A percentile compares a stretch with the other conserved stretches of the same genome.
Evolutionary conservation across 2,888 invertebrate genomes (phyloP).

Genomic region (Andrena dorsata): DNA sequence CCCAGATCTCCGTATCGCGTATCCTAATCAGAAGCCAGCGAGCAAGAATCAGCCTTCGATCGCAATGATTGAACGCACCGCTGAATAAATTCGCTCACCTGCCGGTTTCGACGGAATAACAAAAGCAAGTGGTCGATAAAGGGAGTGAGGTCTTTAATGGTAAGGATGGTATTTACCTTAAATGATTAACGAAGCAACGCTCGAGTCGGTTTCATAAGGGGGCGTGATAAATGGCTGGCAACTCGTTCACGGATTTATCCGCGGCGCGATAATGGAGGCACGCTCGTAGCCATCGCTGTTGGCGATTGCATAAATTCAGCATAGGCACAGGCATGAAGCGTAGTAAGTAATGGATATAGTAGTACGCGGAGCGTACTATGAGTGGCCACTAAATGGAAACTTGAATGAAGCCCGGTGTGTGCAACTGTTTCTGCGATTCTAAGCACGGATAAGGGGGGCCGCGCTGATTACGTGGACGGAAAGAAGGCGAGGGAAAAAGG

Average conservation of each 20-base stretch:
- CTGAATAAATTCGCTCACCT: too few relatives aligned
- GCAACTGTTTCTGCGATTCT: conserved; percentile 74
- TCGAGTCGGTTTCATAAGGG: too few relatives aligned
- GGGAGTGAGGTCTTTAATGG: too few relatives aligned
- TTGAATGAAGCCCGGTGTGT: conserved; percentile 73
- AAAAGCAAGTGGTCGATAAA: too few relatives aligned
- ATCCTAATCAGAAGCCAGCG: too few relatives aligned
- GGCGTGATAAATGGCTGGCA: too few relatives aligned
- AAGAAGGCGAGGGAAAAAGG: conserved; percentile 58
- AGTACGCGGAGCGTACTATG: conserved; percentile 70
- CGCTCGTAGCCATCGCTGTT: conserved; percentile 68
- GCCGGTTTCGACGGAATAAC: too few relatives aligned
- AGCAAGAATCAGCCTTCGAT: too few relatives aligned
- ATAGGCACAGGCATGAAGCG: conserved; percentile 65
- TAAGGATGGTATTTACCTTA: too few relatives aligned
- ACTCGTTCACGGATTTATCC: conserved; percentile 1
- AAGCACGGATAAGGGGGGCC: conserved; percentile 73
- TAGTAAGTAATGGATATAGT: conserved; percentile 73
- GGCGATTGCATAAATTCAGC: conserved; percentile 71
- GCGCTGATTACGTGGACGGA: conserved; percentile 69
- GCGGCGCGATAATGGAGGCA: conserved; percentile 14
- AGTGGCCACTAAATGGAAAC: conserved; percentile 74
- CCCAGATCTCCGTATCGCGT: too few relatives aligned
- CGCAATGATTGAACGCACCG: too few relatives aligned
- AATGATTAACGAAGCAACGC: too few relatives aligned